Evolutionary conservation across 2,888 invertebrate species (phyloP), one percentile per base, ranked within the genome.

Genomic region (Ophonus ardosiacus): DNA sequence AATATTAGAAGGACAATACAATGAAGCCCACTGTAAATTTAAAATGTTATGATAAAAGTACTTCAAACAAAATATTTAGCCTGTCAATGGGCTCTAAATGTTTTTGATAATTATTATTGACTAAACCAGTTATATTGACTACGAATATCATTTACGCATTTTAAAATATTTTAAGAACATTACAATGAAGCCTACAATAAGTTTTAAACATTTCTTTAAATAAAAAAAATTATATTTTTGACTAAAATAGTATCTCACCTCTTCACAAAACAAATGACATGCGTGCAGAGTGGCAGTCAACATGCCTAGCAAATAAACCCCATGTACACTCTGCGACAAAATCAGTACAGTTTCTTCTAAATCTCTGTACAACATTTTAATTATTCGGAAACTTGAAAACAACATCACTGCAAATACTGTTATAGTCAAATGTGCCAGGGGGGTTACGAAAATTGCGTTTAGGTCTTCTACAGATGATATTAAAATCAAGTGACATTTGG

Each of bases 221-320:
- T n/a, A 0, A 0, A 15, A 51, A 51, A 51, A 51, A 7, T 13
- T 13, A 51, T 10, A 0, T 2, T 51, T 51, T 51, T 51, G 10
- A 51, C 10, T 13, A 8, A 51, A 51, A 51, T 51, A 3, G 13
- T 15, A 15, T 24, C 71, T 43, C 18, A 74, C 71, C 71, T 40
- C n/a, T 18, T 43, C 21, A 18, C 71, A 74, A 43, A 43, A 18
- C 15, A 17, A 5, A 40, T 43, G 43, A 43, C 43, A 74, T 18
- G 71, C 43, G 40, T 74, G 71, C 18, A 74, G 40, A 17, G 13
- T 43, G 43, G 71, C 43, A 74, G 71, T 43, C 43, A 74, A 18
- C 43, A 74, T 18, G 17, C 40, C 43, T 15, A 18, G 40, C 18
- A 74, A 43, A 43, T 74, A 74, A 10, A 74, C 13, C 7, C 10